Conservation (phyloP, 2,113 vertebrate genomes). For the Strix aluco region DNA sequence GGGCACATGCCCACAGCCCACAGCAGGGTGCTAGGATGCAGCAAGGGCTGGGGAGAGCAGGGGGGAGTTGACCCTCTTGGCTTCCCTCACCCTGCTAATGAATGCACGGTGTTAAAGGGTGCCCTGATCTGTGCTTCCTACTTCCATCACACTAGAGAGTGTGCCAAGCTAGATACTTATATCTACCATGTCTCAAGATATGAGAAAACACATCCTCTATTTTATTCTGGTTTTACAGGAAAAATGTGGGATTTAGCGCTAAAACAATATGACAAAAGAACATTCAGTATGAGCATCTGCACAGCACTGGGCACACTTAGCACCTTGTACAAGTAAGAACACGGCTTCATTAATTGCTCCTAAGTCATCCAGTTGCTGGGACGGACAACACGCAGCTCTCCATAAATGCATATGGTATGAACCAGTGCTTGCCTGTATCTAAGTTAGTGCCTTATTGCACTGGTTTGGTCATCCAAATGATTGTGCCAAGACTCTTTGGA, state of each 20-base stretch:
- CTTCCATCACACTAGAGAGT: neutral
- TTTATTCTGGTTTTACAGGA: neutral
- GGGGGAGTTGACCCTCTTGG: neutral
- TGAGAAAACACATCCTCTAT: neutral
- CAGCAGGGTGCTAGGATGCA: neutral
- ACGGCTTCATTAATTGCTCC: neutral
- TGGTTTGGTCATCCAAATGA: neutral
- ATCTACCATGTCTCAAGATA: neutral
- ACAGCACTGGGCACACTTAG: neutral
- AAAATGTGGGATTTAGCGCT: neutral
- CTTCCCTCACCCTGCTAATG: neutral
- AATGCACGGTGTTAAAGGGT: neutral
- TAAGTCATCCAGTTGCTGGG: neutral
- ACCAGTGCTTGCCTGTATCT: neutral
- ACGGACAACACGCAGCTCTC: neutral
- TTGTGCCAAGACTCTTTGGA: constrained; percentile 8
- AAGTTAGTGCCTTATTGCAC: neutral
- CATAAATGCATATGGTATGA: neutral
- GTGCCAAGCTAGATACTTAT: neutral
- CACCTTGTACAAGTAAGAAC: neutral
- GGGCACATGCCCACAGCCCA: neutral
- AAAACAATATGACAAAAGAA: neutral
- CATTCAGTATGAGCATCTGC: neutral
- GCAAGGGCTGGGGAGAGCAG: neutral
- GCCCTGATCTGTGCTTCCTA: neutral